phyloP scores from a whole-genome alignment of 1,140 invertebrate species.

The Eriosoma lanigerum region DNA sequence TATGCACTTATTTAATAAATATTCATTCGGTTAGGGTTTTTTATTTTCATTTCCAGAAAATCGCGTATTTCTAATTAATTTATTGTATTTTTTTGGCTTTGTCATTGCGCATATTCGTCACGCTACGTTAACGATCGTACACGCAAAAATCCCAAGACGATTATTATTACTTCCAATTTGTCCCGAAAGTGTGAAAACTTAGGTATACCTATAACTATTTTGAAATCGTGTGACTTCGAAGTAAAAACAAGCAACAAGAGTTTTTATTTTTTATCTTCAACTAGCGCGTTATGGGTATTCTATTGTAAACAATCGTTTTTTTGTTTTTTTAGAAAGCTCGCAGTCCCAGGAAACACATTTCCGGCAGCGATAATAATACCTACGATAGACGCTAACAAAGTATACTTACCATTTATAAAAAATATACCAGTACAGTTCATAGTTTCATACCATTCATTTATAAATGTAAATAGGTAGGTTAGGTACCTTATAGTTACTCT shows the following conservation, averaged over 20 bases:
- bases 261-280: neutral
- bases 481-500: no score
- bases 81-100: neutral
- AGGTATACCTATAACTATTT: neutral
- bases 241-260: neutral
- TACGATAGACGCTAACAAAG: neutral
- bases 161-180: neutral
- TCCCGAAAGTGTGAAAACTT: neutral
- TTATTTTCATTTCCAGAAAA: no score
- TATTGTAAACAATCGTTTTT: conserved; percentile 1
- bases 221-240: conserved; percentile 3
- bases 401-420: neutral
- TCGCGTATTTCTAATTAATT: no score
- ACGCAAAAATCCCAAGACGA: neutral
- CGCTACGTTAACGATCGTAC: no score
- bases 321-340: conserved; percentile 13
- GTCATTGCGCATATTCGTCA: no score
- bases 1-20: no score
- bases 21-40: no score
- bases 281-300: neutral
- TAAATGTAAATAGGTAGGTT: no score
- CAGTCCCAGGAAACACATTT: conserved; percentile 6
- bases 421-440: no score
- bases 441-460: no score
- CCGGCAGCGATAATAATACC: conserved; percentile 9